phyloP scores from a whole-genome alignment of 1,140 invertebrate genomes.

The Drosophila ficusphila region DNA sequence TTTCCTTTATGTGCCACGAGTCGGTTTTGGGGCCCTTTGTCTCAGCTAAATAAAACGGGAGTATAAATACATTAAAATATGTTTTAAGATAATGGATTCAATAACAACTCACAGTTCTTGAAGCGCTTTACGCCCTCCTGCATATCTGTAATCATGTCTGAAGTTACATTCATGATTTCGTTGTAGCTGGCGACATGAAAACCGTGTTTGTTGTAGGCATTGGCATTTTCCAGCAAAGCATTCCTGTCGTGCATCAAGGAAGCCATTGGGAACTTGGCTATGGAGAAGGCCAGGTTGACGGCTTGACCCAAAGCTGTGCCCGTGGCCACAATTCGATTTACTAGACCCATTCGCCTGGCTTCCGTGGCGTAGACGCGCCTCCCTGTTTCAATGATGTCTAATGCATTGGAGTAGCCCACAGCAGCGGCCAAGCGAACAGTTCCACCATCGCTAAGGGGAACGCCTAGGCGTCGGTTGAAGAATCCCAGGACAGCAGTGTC shows the following conservation, averaged over 20 bases:
- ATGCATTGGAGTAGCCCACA: slow-evolving; percentile 92
- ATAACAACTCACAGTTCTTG: slow-evolving; percentile 83
- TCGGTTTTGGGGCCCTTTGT: slow-evolving; percentile 91
- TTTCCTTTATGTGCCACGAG: slow-evolving; percentile 86
- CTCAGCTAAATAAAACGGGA: slow-evolving; percentile 84
- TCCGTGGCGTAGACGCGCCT: slow-evolving; percentile 89
- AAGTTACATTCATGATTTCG: slow-evolving; percentile 87
- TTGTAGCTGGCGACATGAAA: slow-evolving; percentile 87
- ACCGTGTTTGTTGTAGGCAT: slow-evolving; percentile 86
- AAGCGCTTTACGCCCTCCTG: slow-evolving; percentile 91
- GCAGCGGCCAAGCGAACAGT: slow-evolving; percentile 90
- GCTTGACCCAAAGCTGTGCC: slow-evolving; percentile 94
- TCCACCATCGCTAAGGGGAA: slow-evolving; percentile 93
- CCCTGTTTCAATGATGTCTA: slow-evolving; percentile 96
- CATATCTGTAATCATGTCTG: slow-evolving; percentile 87
- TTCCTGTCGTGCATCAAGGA: slow-evolving; percentile 90
- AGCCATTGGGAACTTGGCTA: slow-evolving; percentile 92
- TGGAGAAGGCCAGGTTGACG: slow-evolving; percentile 89
- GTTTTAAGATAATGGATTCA: background rate
- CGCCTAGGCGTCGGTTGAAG: slow-evolving; percentile 92
- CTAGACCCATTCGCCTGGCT: slow-evolving; percentile 91
- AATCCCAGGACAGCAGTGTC: slow-evolving; percentile 93
- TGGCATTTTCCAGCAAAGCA: slow-evolving; percentile 87
- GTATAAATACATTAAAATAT: background rate
- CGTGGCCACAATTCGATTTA: slow-evolving; percentile 90